Evolutionary conservation across 2,888 invertebrate genomes (phyloP).

Genomic region (Muscina levida): DNA sequence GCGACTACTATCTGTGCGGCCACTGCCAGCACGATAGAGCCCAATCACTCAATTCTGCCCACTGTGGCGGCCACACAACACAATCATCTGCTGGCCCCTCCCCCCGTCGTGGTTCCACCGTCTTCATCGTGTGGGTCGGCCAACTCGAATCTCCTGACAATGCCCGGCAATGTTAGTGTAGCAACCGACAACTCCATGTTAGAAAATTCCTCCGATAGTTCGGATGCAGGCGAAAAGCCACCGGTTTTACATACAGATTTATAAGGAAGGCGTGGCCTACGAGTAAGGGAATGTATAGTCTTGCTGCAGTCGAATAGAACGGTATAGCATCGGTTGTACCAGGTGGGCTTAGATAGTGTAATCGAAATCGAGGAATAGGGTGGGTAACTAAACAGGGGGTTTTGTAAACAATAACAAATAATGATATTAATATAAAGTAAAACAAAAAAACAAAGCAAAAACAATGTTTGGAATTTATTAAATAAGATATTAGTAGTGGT

Average conservation of each 20-base stretch:
- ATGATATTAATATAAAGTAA: no score
- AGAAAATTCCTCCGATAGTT: constrained; percentile 64
- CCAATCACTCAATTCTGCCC: constrained; percentile 40
- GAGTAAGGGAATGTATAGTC: constrained; percentile 31
- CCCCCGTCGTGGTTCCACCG: constrained; percentile 67
- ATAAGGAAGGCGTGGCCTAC: constrained; percentile 69
- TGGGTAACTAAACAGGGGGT: background rate
- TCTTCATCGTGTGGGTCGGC: constrained; percentile 30
- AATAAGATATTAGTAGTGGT: no score
- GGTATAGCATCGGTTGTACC: constrained; percentile 32
- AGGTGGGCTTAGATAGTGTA: constrained; percentile 14
- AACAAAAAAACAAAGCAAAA: no score
- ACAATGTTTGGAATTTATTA: no score
- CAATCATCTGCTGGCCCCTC: constrained; percentile 64
- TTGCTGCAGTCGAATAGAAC: constrained; percentile 39
- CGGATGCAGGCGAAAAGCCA: constrained; percentile 66
- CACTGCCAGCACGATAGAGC: constrained; percentile 65
- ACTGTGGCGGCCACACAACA: constrained; percentile 65
- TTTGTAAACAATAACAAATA: background rate
- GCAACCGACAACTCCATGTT: constrained; percentile 62
- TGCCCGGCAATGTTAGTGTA: constrained; percentile 19
- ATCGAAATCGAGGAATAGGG: constrained; percentile 37
- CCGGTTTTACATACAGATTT: constrained; percentile 77
- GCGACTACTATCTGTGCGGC: constrained; percentile 63
- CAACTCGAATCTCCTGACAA: constrained; percentile 65